Percentiles rank a stretch among this genome's conserved stretches.
These are phyloP conservation scores for Pollenia angustigena DNA, from an alignment of 2,888 invertebrate genomes.

Conservation along the genomic window DNA sequence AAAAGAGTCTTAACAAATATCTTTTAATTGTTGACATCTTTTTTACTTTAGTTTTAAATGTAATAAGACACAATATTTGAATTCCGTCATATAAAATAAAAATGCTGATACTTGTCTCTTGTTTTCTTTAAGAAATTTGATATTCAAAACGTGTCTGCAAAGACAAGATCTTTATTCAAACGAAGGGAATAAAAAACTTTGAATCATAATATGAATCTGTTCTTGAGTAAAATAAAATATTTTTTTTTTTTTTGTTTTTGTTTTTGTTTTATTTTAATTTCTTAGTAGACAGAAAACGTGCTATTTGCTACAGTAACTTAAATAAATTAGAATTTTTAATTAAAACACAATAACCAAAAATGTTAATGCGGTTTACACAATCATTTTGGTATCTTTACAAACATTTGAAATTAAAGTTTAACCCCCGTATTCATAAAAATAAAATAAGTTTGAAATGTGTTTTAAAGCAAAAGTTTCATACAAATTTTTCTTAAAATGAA, in stretches of 20 bases:
- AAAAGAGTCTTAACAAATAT: no score
- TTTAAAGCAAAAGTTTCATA: no score
- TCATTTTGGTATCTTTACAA: no score
- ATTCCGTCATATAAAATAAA: no score
- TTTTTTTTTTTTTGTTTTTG: background rate
- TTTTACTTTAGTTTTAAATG: no score
- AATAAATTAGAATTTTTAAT: background rate
- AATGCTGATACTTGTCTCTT: background rate
- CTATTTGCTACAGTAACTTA: background rate
- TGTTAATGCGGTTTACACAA: background rate
- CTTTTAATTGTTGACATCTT: no score
- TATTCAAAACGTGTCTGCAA: conserved; percentile 56
- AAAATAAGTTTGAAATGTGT: no score
- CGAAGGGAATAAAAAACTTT: conserved; percentile 5
- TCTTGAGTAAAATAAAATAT: background rate
- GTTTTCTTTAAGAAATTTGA: conserved; percentile 15
- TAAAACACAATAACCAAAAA: background rate
- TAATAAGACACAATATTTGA: no score
- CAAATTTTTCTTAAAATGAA: no score
- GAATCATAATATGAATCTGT: conserved; percentile 6
- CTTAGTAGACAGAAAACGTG: conserved; percentile 11
- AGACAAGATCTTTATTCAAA: conserved; percentile 10
- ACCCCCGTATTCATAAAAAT: no score
- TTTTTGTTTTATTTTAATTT: conserved; percentile 2
- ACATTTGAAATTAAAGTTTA: no score